Conservation (phyloP, 2,113 vertebrate species). For the Neolamprologus brichardi region DNA sequence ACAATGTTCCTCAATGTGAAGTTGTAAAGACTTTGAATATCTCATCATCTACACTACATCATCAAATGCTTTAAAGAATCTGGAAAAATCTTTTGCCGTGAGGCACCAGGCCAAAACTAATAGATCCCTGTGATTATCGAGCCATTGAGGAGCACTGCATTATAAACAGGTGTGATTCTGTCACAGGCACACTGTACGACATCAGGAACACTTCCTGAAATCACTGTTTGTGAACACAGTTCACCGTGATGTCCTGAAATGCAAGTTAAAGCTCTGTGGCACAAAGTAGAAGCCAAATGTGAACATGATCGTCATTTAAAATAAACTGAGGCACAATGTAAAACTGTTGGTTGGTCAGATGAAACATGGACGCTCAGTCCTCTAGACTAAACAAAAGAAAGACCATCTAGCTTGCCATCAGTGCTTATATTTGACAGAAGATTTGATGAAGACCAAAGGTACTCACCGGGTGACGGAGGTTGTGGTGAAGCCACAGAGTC, state of each 20-base stretch:
- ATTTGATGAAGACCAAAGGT: background rate
- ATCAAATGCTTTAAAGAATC: background rate
- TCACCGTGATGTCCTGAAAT: background rate
- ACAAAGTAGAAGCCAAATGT: background rate
- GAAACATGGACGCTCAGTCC: background rate
- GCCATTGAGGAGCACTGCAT: background rate
- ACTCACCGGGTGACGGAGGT: slow-evolving; percentile 58
- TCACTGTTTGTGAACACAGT: background rate
- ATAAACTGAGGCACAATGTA: fast-evolving
- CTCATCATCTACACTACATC: fast-evolving
- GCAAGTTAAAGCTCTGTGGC: background rate
- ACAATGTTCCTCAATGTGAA: background rate
- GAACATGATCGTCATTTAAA: background rate
- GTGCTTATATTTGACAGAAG: background rate
- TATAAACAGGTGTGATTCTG: background rate
- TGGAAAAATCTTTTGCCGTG: fast-evolving
- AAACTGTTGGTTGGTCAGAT: background rate
- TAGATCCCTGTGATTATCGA: background rate
- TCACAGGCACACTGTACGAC: background rate
- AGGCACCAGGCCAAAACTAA: background rate
- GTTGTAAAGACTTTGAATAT: background rate
- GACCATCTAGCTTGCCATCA: background rate
- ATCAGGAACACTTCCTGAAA: background rate
- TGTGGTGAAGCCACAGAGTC: background rate
- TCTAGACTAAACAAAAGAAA: fast-evolving